Percentiles rank a stretch among this genome's conserved stretches.
phyloP scores from a whole-genome alignment of 2,888 invertebrate genomes.

The Xestobium rufovillosum region DNA sequence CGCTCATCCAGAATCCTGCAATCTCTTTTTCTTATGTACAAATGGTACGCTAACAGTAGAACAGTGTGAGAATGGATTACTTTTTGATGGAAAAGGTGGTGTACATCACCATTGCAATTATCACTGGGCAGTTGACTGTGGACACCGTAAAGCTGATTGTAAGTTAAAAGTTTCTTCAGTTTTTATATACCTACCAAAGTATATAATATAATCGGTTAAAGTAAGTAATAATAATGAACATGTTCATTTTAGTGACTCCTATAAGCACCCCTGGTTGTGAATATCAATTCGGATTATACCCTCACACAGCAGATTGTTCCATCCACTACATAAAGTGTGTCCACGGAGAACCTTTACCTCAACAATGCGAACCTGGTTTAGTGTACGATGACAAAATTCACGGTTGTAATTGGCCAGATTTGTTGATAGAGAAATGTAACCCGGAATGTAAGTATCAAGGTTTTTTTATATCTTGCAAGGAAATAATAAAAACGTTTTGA shows the following conservation, averaged over 20 bases:
- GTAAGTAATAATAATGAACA: too few relatives aligned
- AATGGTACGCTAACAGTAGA: slow-evolving; percentile 86
- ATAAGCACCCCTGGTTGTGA: slow-evolving; percentile 77
- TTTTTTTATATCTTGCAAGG: not conserved
- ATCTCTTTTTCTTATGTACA: slow-evolving; percentile 84
- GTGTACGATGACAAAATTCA: slow-evolving; percentile 84
- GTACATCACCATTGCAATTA: slow-evolving; percentile 92
- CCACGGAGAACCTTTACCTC: slow-evolving; percentile 70
- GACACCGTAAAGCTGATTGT: slow-evolving; percentile 72
- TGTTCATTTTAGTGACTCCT: slow-evolving; percentile 67
- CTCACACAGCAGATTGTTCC: slow-evolving; percentile 71
- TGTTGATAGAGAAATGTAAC: slow-evolving; percentile 77
- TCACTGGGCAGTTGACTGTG: slow-evolving; percentile 87
- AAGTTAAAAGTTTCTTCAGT: slow-evolving; percentile 40
- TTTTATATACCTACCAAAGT: too few relatives aligned
- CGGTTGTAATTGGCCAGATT: slow-evolving; percentile 91
- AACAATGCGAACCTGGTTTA: slow-evolving; percentile 78
- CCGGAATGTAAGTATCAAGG: slow-evolving; percentile 81
- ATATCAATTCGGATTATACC: slow-evolving; percentile 83
- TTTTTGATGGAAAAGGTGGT: slow-evolving; percentile 84
- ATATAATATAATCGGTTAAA: too few relatives aligned
- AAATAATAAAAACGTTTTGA: too few relatives aligned
- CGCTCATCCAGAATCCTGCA: slow-evolving; percentile 80
- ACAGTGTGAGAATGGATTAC: slow-evolving; percentile 83
- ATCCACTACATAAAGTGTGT: slow-evolving; percentile 82